Base-by-base conservation (phyloP, 2,888 invertebrate genomes). In the Ganaspis brasiliensis region DNA sequence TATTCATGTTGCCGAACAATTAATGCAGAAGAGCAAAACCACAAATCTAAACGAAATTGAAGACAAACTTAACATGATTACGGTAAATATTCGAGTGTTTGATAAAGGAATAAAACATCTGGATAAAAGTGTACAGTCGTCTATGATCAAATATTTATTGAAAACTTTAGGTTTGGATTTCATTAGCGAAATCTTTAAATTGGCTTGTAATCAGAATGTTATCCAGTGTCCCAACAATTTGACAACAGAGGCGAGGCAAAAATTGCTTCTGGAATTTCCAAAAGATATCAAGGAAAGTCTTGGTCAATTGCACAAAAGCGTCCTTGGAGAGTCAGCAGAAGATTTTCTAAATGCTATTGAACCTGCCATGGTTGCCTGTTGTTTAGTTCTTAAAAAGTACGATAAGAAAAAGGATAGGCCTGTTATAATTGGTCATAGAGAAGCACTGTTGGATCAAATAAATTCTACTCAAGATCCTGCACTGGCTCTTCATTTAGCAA, bases 331-430 rank as follows among this genome's bases (percentile, higher is more conserved):
- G 88, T 95, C 93, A 76, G 92, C 97, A 75, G 98, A 98, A 74
- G 95, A 96, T 4, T 98, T 98, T 90, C 94, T 96, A 84, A 93
- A 93, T 83, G 93, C 94, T n/a, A 92, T 96, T 55, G 98, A 98
- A 86, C 91, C 93, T 0, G 95, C 95, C 63, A 92, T 98, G 83
- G 92, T 94, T 19, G 92, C 94, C 71, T 96, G 96, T 89, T 95
- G 95, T 78, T 95, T 97, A 94, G 95, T 96, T 83, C 92, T 97
- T 79, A 97, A 96, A 87, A 98, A 98, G 91, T 93, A 95, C 79
- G 98, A 98, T 89, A 98, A 98, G 91, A 98, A 97, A 90, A 97
- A 97, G 89, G 94, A 96, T 89, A 94, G 97, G 81, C 93, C 95
- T 52, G 91, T 97, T 31, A 93, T 98, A 79, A 93, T 95, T 77